Evolutionary conservation across 2,113 vertebrate species (phyloP), one percentile per base, ranked within the genome.

Genomic region (Hemiprocne comata): DNA sequence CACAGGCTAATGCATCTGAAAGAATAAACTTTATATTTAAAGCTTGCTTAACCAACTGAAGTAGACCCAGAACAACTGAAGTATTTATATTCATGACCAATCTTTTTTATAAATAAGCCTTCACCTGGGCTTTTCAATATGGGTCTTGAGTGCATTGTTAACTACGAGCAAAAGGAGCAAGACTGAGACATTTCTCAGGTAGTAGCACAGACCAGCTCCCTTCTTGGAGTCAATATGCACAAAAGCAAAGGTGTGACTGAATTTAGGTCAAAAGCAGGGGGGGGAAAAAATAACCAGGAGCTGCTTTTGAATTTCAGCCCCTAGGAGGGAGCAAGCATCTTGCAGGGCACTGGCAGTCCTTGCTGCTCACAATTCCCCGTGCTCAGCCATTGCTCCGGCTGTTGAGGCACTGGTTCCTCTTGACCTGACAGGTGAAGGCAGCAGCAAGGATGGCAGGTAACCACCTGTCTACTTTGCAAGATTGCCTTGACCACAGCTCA

Each of bases 401-500:
- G 40, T 8, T 46, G 16, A 53, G 87, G 38, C 58, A 70, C 42
- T 1, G 0, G 26, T 38, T 48, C 57, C 76, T 57, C 76, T 19
- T 17, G 1, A 10, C 21, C 72, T 81, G 76, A 70, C n/a, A 23
- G 81, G 54, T 51, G 77, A 93, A 75, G 48, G 71, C 84, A 95
- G 81, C 38, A 54, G 81, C 78, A 34, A 61, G 89, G 2, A 3
- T 48, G 93, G 77, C 94, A 81, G 69, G 90, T 26, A 38, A 72
- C 60, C 93, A 94, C 79, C 88, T 94, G 93, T 28, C 89, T 57
- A 1, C 60, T 84, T 31, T 14, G 31, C 85, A 78, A 67, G 57
- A 20, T 40, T 75, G 36, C 73, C 57, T 61, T 0, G 2, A 71
- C 64, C 73, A 14, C 64, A 84, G 85, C 93, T 74, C 46, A 69